Evolutionary conservation across 2,888 invertebrate genomes (phyloP), one percentile per base, ranked within the genome.

Genomic region (Prostheceraeus crozeri): DNA sequence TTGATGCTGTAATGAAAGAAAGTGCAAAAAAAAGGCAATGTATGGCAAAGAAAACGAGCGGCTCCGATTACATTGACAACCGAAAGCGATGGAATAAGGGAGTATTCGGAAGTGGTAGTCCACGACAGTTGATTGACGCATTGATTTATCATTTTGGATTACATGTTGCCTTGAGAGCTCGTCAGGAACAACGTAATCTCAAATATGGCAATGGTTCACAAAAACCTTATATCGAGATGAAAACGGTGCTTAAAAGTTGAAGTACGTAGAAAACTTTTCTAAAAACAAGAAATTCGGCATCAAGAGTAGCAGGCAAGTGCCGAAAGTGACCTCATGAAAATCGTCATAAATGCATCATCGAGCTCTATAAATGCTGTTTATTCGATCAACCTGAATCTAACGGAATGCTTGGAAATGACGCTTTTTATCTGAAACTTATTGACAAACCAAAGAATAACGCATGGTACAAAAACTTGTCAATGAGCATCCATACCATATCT

Each of bases 1-100:
- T 40, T 16, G n/a, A 40, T 40, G 40, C 40, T 14, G 40, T 40
- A n/a, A 40, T 40, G 40, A 40, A 40, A 40, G 19, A 21, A 40
- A 40, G 40, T 40, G 40, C 40, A n/a, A 14, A 16, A 40, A n/a
- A 14, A 40, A 16, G 40, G n/a, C 40, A 40, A 40, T 40, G 40
- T 40, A 14, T 16, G 19, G 19, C 40, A 14, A 14, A 40, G 19
- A 21, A 40, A 40, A 40, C 40, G 40, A 16, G 40, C 40, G 19
- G 40, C 40, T 40, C 6, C 40, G 40, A 40, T 40, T 40, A 16
- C 40, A 14, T 14, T 40, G 14, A 21, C 4, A 40, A 21, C 40
- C 19, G 40, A 40, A 21, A 40, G 40, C 4, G 14, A 21, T 40
- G 40, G n/a, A 40, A 40, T 16, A 40, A 4, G 14, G 40, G 40